These are phyloP conservation scores for Caenorhabditis remanei DNA, from an alignment of 1,140 invertebrate species.

Conservation along the genomic window DNA sequence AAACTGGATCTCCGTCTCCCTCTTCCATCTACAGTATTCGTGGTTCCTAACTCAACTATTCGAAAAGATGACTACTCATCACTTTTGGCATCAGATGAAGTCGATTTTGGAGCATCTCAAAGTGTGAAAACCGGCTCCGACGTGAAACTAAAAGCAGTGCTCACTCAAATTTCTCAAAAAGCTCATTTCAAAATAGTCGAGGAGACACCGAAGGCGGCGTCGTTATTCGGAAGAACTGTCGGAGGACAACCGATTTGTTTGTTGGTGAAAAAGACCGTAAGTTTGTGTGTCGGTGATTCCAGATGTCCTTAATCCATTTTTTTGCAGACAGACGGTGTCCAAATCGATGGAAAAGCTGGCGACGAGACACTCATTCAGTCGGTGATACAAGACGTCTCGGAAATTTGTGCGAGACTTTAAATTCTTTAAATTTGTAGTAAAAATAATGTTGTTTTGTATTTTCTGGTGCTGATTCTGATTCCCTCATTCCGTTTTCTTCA, in stretches of 20 bases:
- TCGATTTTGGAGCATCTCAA: conserved; percentile 57
- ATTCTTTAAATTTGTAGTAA: neutral
- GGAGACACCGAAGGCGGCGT: conserved; percentile 67
- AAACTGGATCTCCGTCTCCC: conserved; percentile 54
- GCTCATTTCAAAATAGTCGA: conserved; percentile 73
- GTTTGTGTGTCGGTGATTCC: neutral
- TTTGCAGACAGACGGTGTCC: conserved; percentile 61
- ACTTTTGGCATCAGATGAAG: conserved; percentile 67
- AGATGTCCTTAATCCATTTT: neutral
- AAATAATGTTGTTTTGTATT: neutral
- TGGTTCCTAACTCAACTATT: conserved; percentile 36
- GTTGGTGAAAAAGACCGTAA: conserved; percentile 71
- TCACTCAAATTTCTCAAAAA: conserved; percentile 56
- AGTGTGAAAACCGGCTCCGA: conserved; percentile 57
- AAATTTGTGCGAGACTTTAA: conserved; percentile 30
- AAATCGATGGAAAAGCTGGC: conserved; percentile 59
- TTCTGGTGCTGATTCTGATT: neutral
- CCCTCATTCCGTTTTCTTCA: neutral
- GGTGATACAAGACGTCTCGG: conserved; percentile 58
- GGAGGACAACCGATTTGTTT: conserved; percentile 70
- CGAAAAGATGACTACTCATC: conserved; percentile 68
- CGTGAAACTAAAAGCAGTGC: conserved; percentile 61
- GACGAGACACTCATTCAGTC: conserved; percentile 58
- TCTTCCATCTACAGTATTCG: conserved; percentile 31
- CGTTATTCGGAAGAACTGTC: conserved; percentile 68